Base-by-base conservation (phyloP, 1,140 invertebrate species). In the Drosophila novamexicana region DNA sequence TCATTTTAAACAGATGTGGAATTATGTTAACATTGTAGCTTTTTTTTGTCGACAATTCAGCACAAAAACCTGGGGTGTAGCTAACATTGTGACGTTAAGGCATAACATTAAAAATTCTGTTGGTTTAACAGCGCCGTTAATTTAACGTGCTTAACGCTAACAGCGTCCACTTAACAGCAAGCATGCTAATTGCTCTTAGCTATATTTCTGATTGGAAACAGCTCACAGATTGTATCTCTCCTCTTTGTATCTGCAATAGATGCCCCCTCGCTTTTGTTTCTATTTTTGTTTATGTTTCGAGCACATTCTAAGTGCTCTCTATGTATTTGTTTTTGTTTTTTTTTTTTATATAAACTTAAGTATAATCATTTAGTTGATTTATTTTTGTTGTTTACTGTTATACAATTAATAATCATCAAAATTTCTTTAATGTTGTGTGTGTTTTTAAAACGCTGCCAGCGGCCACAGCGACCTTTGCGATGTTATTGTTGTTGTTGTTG, bases 341-440 rank as follows among this genome's bases (percentile, higher is more conserved):
- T 77, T 18, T 18, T 18, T 18, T 69, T 78, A 76, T 89, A 89
- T 78, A 81, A 89, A 84, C 74, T 74, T 84, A 79, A 72, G 58
- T 89, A 75, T 79, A 62, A 84, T 84, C 83, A 88, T 84, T 89
- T 90, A 90, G 74, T 84, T 89, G 84, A 85, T 89, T 89, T 89
- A 89, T 89, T 89, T 59, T 75, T 71, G 79, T 80, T 84, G 75
- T 47, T 86, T 79, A 77, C 76, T 80, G 83, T 88, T 88, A 80
- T 88, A 88, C 83, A 88, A 77, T 80, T 86, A 89, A 88, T 88
- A 88, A 88, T 88, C 81, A 83, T 83, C 80, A 83, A 88, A 88
- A 75, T 89, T 88, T 79, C 65, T 83, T 83, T 80, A 77, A 75
- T 49, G 45, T 49, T 29, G 62, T 80, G 66, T 73, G 69, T 84